Base-by-base conservation (phyloP, 2,888 invertebrate genomes). In the Drosophila siamana region DNA sequence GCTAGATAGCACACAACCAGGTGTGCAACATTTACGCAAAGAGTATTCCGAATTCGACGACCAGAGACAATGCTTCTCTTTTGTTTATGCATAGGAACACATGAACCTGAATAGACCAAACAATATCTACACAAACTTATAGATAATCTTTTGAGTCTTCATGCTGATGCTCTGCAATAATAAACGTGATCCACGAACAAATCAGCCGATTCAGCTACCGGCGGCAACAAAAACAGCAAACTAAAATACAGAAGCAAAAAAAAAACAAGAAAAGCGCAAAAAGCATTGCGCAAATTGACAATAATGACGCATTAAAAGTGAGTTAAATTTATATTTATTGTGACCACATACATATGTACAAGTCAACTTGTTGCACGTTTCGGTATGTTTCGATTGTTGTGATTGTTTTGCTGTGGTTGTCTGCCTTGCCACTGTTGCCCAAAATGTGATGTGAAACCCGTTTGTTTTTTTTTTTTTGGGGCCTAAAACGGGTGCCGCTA, bases 271-370 rank as follows among this genome's bases (percentile, higher is more conserved):
- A 26, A 6, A 48, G 22, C 50, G 44, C 6, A 38, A 46, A 67
- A 63, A 33, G 28, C 44, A 13, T 79, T 79, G 69, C 63, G 62
- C 54, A 60, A 69, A 74, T 72, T 69, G 67, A 60, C 68, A 80
- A 85, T 85, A 79, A 83, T 83, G 77, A 83, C 71, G 84, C 84
- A 80, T 88, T 86, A 64, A 78, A 76, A 60, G 63, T 41, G 60
- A 71, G 74, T 88, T 88, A 60, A 79, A 76, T 86, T 59, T 54
- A 63, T 74, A 44, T 55, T 36, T 54, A 54, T 54, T 55, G 28
- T 38, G 44, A 46, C 13, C 6, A 36, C 46, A 38, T 9, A 36
- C 40, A 36, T 1, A 15, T 0, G 15, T 11, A 24, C 8, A 13
- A 36, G 56, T 57, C 83, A 64, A 83, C 82, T 83, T 83, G 82